These are phyloP conservation scores for Rhea pennata DNA, from an alignment of 2,113 vertebrate species.

Conservation along the genomic window DNA sequence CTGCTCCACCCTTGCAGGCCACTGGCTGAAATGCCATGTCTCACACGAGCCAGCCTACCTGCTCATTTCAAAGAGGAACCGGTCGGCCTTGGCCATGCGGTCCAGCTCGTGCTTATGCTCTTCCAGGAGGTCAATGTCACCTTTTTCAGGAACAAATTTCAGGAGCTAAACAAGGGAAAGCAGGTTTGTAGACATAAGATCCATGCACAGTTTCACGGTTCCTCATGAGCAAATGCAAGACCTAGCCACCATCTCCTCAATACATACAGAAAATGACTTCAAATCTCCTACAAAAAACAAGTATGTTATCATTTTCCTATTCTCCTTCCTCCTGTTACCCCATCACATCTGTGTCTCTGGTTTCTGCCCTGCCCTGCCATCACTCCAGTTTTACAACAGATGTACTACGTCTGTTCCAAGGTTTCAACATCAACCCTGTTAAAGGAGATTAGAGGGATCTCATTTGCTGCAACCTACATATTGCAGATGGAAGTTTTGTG, in stretches of 20 bases:
- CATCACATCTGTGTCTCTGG: neutral
- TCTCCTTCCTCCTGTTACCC: neutral
- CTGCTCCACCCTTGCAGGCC: neutral
- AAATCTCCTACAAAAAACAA: neutral
- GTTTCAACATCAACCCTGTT: constrained; percentile 6
- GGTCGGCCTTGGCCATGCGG: constrained; percentile 97
- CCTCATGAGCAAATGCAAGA: neutral
- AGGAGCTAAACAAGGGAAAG: constrained; percentile 82
- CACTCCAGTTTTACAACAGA: neutral
- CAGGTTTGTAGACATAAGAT: neutral
- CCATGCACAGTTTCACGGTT: neutral
- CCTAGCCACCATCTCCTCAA: neutral
- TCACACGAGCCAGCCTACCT: constrained; percentile 76
- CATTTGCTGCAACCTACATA: neutral
- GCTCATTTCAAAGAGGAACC: constrained; percentile 99
- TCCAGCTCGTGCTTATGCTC: constrained; percentile 97
- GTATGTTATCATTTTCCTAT: neutral
- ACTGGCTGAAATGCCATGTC: neutral
- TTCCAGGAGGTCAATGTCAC: constrained; percentile 93
- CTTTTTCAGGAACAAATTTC: constrained; percentile 97
- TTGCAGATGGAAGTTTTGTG: neutral
- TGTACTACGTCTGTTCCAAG: neutral
- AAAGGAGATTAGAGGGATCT: neutral
- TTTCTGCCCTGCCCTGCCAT: neutral
- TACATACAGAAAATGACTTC: neutral